Evolutionary conservation across 2,888 invertebrate genomes (phyloP).

Genomic region (Ecliptopera silaceata): DNA sequence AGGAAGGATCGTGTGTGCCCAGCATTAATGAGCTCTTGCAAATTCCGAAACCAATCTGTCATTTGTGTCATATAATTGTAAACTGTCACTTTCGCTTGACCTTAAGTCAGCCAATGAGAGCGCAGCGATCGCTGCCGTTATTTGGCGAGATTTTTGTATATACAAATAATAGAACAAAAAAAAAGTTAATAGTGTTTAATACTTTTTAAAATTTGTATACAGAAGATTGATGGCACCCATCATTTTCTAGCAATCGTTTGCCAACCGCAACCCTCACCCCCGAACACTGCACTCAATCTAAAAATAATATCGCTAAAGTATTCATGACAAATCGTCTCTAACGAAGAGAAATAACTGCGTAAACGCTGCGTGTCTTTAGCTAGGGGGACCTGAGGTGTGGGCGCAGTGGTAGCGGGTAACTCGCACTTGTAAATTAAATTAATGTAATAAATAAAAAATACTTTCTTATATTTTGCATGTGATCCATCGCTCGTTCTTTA

Average conservation of each 20-base stretch:
- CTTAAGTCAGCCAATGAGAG: too few species aligned
- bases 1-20: too few species aligned
- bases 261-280: constrained; percentile 48
- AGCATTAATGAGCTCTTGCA: too few species aligned
- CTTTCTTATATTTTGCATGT: too few species aligned
- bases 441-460: too few species aligned
- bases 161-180: neutral
- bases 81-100: too few species aligned
- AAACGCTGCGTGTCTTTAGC: constrained; percentile 74
- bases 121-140: too few species aligned
- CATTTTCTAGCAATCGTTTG: constrained; percentile 25
- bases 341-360: constrained; percentile 81
- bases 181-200: neutral
- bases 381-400: constrained; percentile 51
- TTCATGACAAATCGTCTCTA: constrained; percentile 81
- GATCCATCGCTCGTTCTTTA: too few species aligned
- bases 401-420: constrained; percentile 44
- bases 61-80: too few species aligned
- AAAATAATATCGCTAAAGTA: constrained; percentile 82
- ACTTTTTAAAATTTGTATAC: constrained; percentile 1
- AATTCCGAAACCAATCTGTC: too few species aligned
- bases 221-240: constrained; percentile 27
- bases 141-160: too few species aligned
- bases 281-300: constrained; percentile 69
- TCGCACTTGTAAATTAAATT: neutral